These are phyloP conservation scores for Axea sp. DNA, from an alignment of 2,888 invertebrate species.

Conservation along the genomic window DNA sequence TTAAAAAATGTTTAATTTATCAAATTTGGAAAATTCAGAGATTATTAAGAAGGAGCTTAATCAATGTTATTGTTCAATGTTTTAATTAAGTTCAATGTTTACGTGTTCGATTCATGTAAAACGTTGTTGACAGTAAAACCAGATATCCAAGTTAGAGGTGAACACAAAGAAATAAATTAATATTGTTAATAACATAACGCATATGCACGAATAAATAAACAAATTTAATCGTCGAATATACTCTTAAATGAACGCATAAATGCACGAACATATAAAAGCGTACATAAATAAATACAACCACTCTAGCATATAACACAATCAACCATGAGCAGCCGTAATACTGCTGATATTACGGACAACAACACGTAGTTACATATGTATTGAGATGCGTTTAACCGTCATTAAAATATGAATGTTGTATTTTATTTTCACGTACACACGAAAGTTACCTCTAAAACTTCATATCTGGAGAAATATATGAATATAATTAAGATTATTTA, in stretches of 20 bases:
- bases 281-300: constrained; percentile 33
- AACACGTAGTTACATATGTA: no score
- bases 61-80: background rate
- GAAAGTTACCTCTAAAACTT: no score
- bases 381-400: no score
- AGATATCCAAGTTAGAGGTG: background rate
- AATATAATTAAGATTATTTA: no score
- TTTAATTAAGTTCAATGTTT: constrained; percentile 10
- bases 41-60: no score
- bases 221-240: background rate
- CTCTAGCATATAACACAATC: background rate
- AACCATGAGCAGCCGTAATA: no score
- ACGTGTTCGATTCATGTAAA: background rate
- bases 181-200: background rate
- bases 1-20: no score
- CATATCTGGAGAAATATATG: no score
- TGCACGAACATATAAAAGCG: constrained; percentile 13
- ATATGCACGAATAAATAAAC: constrained; percentile 6
- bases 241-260: constrained; percentile 19
- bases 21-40: no score
- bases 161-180: constrained; percentile 10
- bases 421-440: no score
- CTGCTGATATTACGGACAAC: no score
- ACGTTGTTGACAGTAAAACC: background rate
- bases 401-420: no score